Evolutionary conservation across 1,140 invertebrate species (phyloP).

Genomic region (Parasteatoda tepidariorum): DNA sequence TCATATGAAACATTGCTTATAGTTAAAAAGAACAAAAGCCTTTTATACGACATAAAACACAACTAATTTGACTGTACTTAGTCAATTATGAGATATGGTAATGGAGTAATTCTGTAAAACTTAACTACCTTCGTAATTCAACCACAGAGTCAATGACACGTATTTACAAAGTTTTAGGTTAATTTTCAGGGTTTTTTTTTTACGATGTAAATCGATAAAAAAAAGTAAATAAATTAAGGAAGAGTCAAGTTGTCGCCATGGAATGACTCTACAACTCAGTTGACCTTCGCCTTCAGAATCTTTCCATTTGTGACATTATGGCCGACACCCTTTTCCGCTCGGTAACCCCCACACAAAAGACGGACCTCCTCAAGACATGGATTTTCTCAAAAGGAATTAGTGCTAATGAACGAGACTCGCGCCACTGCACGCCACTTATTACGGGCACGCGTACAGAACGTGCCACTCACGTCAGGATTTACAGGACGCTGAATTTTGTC

Average conservation of each 20-base stretch:
- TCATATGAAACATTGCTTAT: no score
- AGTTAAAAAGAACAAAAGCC: no score
- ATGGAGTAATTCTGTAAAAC: no score
- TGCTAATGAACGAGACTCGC: slow-evolving; percentile 32
- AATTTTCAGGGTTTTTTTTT: no score
- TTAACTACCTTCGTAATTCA: no score
- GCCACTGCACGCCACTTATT: not conserved
- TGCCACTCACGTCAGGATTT: slow-evolving; percentile 40
- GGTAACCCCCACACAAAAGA: slow-evolving; percentile 17
- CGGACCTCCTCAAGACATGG: slow-evolving; percentile 21
- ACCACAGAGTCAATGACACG: no score
- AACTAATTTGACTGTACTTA: no score
- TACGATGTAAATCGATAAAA: no score
- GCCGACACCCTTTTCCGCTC: slow-evolving; percentile 50
- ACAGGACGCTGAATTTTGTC: slow-evolving; percentile 10
- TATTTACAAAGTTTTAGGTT: no score
- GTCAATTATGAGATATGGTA: no score
- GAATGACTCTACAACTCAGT: not conserved
- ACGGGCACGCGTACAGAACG: slow-evolving; percentile 47
- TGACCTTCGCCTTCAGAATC: slow-evolving; percentile 28
- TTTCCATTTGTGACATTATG: slow-evolving; percentile 18
- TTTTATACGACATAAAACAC: no score
- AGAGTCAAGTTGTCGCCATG: slow-evolving; percentile 4
- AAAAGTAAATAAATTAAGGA: no score
- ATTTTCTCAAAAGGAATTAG: slow-evolving; percentile 44